Base-by-base conservation (phyloP, 2,113 vertebrate genomes). In the Lathamus discolor region DNA sequence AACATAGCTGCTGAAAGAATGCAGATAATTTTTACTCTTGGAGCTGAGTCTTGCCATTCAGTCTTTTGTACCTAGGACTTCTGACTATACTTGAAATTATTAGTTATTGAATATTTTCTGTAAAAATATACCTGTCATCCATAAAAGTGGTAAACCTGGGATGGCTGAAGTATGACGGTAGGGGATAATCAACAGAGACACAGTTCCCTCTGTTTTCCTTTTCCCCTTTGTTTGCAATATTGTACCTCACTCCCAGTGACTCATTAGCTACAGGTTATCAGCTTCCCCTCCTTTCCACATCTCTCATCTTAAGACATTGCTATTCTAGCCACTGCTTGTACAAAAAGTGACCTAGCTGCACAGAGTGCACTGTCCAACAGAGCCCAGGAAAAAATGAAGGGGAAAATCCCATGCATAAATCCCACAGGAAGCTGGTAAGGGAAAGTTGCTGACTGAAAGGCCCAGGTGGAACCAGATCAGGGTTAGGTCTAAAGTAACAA, bases 321-420 rank as follows among this genome's bases (percentile, higher is more conserved):
- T 83, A 43, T 84, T 85, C 37, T 61, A 72, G 4, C 3, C 22
- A 51, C 28, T 51, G 43, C 31, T 16, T 48, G 16, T n/a, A 48
- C 33, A 51, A 74, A 91, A 55, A 79, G 1, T 1, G 7, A 46
- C 22, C 11, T 43, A 51, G 28, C 7, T n/a, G 5, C 61, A 62
- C 7, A 93, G 29, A 69, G 2, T 37, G 3, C 16, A 52, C 2
- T 11, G 17, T n/a, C 61, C n/a, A 85, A 57, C 7, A 64, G 16
- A 57, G 0, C 2, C 7, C 24, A 35, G 41, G 11, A 13, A 68
- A 86, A 75, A 27, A 73, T 59, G 2, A 17, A 5, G 20, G 8
- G 9, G 3, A 0, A 18, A 83, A 75, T n/a, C 2, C 2, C 1
- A 4, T n/a, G 3, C 12, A 25, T 31, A 77, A 66, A 87, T 72